Evolutionary conservation across 1,140 invertebrate genomes (phyloP).

Genomic region (Delia radicum): DNA sequence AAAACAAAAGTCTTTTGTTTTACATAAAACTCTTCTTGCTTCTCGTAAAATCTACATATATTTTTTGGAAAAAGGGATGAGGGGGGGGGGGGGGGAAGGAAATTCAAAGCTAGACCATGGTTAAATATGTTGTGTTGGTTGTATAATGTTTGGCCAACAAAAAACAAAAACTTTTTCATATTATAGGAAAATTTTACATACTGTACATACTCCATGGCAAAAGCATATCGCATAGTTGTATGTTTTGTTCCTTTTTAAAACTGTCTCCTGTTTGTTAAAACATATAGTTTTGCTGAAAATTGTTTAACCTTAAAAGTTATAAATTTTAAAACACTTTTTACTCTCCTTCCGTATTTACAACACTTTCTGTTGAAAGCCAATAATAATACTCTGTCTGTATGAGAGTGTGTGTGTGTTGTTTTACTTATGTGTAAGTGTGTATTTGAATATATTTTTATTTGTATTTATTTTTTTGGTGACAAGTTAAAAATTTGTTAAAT

Average conservation of each 20-base stretch:
- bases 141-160: no score
- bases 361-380: neutral
- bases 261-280: neutral
- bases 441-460: neutral
- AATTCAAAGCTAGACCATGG: neutral
- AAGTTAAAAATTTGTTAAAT: neutral
- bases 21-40: neutral
- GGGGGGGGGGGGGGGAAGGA: neutral
- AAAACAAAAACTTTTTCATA: neutral
- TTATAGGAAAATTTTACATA: neutral
- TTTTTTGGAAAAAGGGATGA: neutral
- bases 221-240: neutral
- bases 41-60: neutral
- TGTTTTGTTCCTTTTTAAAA: neutral
- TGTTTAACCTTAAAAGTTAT: conserved; percentile 23
- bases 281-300: conserved; percentile 21
- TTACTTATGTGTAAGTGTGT: neutral
- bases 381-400: neutral
- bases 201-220: neutral
- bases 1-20: conserved; percentile 11
- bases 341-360: neutral
- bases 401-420: neutral
- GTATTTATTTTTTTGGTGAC: neutral
- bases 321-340: conserved; percentile 20
- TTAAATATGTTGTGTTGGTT: neutral